phyloP scores from a whole-genome alignment of 2,113 vertebrate species.

The Pogonocichla stellata region DNA sequence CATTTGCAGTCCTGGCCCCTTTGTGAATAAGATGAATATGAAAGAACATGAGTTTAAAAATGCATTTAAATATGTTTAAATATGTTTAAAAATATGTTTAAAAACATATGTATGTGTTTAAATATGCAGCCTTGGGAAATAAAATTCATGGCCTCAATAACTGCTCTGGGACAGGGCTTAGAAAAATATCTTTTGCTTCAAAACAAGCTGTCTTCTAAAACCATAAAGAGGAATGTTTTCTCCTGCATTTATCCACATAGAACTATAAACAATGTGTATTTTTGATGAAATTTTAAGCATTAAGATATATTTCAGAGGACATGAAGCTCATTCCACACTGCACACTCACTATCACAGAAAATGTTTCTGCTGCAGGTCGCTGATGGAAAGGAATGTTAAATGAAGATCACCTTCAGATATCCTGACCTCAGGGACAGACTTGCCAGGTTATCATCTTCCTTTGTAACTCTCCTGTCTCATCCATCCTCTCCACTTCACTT shows the following conservation, averaged over 20 bases:
- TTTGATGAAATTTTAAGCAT: neutral
- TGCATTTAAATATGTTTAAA: neutral
- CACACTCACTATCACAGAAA: accelerated
- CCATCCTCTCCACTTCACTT: neutral
- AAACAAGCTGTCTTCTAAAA: neutral
- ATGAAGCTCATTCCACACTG: neutral
- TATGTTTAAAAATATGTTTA: too few relatives aligned
- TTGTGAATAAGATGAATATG: neutral
- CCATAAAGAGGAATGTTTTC: neutral
- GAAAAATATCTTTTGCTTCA: neutral
- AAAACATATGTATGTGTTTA: too few relatives aligned
- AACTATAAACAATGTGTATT: neutral
- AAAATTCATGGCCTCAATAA: neutral
- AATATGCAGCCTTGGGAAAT: neutral
- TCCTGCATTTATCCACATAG: neutral
- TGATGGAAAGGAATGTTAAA: neutral
- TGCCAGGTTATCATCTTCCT: neutral
- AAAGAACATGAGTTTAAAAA: neutral
- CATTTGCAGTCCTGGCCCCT: neutral
- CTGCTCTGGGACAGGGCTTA: neutral
- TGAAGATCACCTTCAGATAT: neutral
- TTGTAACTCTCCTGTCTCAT: neutral
- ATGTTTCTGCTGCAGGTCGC: neutral
- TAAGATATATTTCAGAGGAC: neutral
- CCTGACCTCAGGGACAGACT: neutral